Conservation (phyloP, 2,797 vertebrate species). For the Sebastolobus altivelis region DNA sequence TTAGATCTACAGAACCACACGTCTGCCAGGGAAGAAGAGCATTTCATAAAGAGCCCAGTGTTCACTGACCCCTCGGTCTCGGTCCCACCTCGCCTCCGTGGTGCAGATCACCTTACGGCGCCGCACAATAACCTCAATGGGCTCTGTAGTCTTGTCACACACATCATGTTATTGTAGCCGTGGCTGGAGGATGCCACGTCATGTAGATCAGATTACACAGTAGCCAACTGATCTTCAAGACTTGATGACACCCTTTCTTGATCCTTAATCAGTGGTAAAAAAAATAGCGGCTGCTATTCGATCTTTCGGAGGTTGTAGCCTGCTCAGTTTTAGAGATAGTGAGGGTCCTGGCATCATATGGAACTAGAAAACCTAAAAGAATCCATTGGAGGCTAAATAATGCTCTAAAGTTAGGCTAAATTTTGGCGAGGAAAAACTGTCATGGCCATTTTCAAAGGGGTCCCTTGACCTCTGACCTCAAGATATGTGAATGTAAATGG, state of each 20-base stretch:
- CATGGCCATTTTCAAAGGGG: too few species aligned
- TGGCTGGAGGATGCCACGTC: constrained; percentile 46
- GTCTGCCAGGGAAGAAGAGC: constrained; percentile 37
- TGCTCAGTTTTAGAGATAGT: too few species aligned
- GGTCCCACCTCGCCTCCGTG: constrained; percentile 51
- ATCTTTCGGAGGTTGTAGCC: too few species aligned
- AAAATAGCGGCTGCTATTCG: neutral
- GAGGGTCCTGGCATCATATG: too few species aligned
- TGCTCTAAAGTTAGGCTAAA: too few species aligned
- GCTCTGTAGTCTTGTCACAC: constrained; percentile 48
- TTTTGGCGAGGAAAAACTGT: too few species aligned
- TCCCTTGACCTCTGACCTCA: too few species aligned
- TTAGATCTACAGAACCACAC: constrained; percentile 17
- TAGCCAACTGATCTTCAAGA: constrained; percentile 23
- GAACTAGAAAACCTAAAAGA: too few species aligned
- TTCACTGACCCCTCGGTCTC: constrained; percentile 50
- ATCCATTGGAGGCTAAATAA: too few species aligned
- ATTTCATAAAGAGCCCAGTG: constrained; percentile 73
- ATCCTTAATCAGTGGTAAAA: constrained; percentile 35
- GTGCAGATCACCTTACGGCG: constrained; percentile 70
- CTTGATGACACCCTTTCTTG: constrained; percentile 30
- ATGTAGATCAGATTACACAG: constrained; percentile 58
- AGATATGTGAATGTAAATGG: too few species aligned
- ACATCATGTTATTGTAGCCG: constrained; percentile 45
- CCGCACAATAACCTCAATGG: constrained; percentile 54